phyloP scores from a whole-genome alignment of 2,888 invertebrate genomes.

The Anthophora plumipes region DNA sequence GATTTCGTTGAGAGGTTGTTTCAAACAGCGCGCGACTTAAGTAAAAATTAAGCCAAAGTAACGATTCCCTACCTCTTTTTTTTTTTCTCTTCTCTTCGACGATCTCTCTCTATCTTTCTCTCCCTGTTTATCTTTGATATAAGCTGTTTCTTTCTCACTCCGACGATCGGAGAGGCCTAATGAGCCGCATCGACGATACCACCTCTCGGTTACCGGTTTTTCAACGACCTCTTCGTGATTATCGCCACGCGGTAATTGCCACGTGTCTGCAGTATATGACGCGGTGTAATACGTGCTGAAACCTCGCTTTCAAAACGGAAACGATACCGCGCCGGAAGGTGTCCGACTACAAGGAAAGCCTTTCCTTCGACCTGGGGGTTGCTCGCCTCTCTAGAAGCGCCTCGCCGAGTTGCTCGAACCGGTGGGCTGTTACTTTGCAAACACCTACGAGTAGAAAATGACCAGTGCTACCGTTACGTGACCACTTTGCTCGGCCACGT shows the following conservation, averaged over 20 bases:
- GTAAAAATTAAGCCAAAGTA: slow-evolving; percentile 20
- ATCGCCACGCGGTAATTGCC: slow-evolving; percentile 68
- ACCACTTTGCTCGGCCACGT: slow-evolving; percentile 4
- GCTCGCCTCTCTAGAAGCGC: slow-evolving; percentile 22
- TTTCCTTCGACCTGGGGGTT: slow-evolving; percentile 71
- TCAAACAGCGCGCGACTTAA: not conserved
- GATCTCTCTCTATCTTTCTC: not conserved
- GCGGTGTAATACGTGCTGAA: slow-evolving; percentile 75
- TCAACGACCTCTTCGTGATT: slow-evolving; percentile 62
- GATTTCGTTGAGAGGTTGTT: not conserved
- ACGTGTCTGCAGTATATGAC: slow-evolving; percentile 62
- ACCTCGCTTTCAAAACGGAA: slow-evolving; percentile 81
- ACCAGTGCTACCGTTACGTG: slow-evolving; percentile 44
- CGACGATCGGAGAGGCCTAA: slow-evolving; percentile 32
- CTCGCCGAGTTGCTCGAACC: slow-evolving; percentile 13
- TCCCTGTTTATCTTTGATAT: too few relatives aligned
- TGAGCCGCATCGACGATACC: slow-evolving; percentile 60
- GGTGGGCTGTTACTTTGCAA: slow-evolving; percentile 32
- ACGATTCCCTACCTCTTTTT: not conserved
- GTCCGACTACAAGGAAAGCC: slow-evolving; percentile 81
- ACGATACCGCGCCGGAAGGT: slow-evolving; percentile 83
- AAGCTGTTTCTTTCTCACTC: not conserved
- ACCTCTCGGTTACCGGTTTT: slow-evolving; percentile 62
- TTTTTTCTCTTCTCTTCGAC: not conserved
- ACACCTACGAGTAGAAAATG: slow-evolving; percentile 45